Base-by-base conservation (phyloP, 2,113 vertebrate genomes). In the Orientallactaga bullata region DNA sequence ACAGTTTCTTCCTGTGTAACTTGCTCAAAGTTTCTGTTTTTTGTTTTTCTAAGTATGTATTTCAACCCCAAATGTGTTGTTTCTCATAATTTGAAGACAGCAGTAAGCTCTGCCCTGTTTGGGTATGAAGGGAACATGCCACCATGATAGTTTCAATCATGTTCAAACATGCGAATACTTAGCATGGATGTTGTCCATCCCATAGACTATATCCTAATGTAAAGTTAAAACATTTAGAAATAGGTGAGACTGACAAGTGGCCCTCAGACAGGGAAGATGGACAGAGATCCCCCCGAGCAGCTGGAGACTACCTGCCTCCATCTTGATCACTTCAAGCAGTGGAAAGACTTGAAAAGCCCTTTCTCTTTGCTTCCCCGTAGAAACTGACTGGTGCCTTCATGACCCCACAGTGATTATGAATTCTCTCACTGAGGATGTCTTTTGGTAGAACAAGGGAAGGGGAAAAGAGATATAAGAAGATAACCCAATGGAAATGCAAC, bases 11-110 rank as follows among this genome's bases (percentile, higher is more conserved):
- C 84, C 85, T 87, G 78, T 18, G 16, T 11, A 82, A 37, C 68
- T 87, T 90, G 78, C 78, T 87, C 23, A 42, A 69, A 35, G 69
- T 20, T 72, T 88, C 77, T 86, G 71, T 69, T 92, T 88, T 91
- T 51, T 37, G 86, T 93, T 73, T 88, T 90, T 94, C 73, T 79
- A 72, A 91, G 51, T 87, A 61, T 21, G 58, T 32, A 47, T 63
- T 92, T 95, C 55, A 82, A 63, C 61, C 30, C 2, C 0, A 66
- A 84, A 81, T 35, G 5, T 35, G 39, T 58, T 42, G 9, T 66
- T 87, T 65, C 47, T 96, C 26, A 61, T 77, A 68, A 37, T 76
- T 88, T 42, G n/a, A 55, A 79, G n/a, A 91, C 42, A 68, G 7
- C 1, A 28, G 39, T 7, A 35, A 81, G 78, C 63, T 88, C 51